Percentiles rank a stretch among this genome's conserved stretches.
These are phyloP conservation scores for Melipona quadrifasciata DNA, from an alignment of 1,140 invertebrate genomes.

Conservation along the genomic window DNA sequence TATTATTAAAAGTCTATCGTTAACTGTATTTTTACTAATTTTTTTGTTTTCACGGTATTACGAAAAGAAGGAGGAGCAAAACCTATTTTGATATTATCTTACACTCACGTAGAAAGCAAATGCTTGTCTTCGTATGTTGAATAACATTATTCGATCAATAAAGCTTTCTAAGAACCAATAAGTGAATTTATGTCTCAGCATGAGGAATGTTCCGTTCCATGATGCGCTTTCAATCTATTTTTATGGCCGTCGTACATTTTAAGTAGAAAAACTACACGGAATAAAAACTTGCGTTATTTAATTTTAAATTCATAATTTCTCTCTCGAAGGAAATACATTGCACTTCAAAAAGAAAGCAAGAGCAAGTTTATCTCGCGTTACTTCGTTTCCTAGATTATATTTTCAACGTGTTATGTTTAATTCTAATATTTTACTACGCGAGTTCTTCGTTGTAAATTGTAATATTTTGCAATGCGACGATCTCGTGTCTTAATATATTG, in stretches of 20 bases:
- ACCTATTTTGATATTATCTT: background rate
- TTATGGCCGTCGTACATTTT: too few relatives aligned
- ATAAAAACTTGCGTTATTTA: too few relatives aligned
- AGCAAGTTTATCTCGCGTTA: background rate
- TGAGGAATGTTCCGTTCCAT: too few relatives aligned
- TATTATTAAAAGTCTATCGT: background rate
- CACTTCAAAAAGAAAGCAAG: background rate
- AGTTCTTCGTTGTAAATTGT: background rate
- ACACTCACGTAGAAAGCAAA: background rate
- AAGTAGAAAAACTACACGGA: too few relatives aligned
- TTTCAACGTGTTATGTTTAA: background rate
- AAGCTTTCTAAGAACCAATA: background rate
- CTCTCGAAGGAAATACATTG: too few relatives aligned
- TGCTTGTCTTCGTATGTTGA: background rate
- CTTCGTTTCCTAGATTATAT: background rate
- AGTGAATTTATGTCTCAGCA: background rate
- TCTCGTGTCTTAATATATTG: background rate
- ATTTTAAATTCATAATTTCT: background rate
- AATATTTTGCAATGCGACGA: background rate
- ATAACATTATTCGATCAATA: background rate
- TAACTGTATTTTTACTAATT: background rate
- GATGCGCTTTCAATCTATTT: too few relatives aligned
- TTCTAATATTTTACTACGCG: background rate
- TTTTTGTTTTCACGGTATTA: background rate
- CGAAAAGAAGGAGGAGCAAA: background rate